Evolutionary conservation across 2,113 vertebrate species (phyloP).

Genomic region (Hassar affinis): DNA sequence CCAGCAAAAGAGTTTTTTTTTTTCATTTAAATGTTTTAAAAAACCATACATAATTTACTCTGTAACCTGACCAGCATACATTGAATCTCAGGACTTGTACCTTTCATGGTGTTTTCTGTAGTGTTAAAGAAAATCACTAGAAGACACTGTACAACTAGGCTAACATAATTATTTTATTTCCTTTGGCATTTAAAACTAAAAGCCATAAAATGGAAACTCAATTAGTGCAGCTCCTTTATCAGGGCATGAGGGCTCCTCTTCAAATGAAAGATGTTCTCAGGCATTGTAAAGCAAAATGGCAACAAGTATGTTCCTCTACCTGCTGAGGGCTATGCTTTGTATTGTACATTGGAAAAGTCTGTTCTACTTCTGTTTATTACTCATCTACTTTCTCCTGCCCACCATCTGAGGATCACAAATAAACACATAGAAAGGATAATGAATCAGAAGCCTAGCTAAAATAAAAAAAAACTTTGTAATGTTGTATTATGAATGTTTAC

Average conservation of each 20-base stretch:
- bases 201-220: conserved; percentile 51
- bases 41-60: background rate
- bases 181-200: conserved; percentile 7
- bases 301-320: conserved; percentile 36
- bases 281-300: conserved; percentile 38
- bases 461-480: background rate
- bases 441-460: background rate
- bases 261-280: conserved; percentile 38
- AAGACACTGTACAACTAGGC: background rate
- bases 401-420: conserved; percentile 35
- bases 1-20: no score
- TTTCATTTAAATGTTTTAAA: no score
- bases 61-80: background rate
- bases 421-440: conserved; percentile 19
- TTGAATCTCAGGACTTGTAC: background rate
- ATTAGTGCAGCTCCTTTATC: conserved; percentile 40
- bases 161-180: conserved; percentile 4
- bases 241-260: conserved; percentile 27
- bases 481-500: background rate
- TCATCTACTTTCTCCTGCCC: conserved; percentile 31
- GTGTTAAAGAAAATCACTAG: background rate
- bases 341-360: conserved; percentile 9
- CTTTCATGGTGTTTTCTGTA: background rate
- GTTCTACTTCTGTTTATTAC: conserved; percentile 28
- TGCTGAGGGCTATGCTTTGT: conserved; percentile 29